Conservation (phyloP, 2,113 vertebrate genomes). For the Sporophila hypoxantha region DNA sequence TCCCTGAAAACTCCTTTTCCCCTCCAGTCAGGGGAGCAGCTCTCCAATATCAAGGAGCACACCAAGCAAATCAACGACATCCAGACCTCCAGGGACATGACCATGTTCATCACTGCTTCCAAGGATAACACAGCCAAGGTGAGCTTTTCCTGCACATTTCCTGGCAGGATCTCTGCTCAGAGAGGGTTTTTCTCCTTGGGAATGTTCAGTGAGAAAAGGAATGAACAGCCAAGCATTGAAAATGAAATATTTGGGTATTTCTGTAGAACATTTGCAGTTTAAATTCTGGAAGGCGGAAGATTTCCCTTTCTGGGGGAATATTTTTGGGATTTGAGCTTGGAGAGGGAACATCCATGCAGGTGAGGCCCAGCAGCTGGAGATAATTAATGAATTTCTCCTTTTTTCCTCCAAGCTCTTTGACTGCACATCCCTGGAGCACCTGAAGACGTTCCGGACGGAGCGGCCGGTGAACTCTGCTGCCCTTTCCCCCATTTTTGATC, state of each 20-base stretch:
- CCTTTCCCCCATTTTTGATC: slow-evolving; percentile 92
- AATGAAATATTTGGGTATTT: not conserved
- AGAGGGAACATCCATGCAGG: accelerated
- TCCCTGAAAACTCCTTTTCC: not conserved
- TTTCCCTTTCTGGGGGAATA: not conserved
- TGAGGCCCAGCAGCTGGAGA: not conserved
- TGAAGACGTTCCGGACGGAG: slow-evolving; percentile 93
- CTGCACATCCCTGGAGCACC: slow-evolving; percentile 81
- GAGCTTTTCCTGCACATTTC: not conserved
- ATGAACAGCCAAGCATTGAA: accelerated
- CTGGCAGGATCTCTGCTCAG: not conserved
- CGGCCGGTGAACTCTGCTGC: slow-evolving; percentile 94
- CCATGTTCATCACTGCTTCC: slow-evolving; percentile 92
- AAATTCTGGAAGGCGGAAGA: accelerated
- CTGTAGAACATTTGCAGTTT: accelerated
- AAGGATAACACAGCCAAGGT: slow-evolving; percentile 97
- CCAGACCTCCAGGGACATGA: slow-evolving; percentile 91
- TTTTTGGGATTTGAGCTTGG: not conserved
- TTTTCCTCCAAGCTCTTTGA: slow-evolving; percentile 82
- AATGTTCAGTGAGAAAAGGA: not conserved
- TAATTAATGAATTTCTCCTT: accelerated
- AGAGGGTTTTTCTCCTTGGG: not conserved
- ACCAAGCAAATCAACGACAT: slow-evolving; percentile 96
- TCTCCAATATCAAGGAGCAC: slow-evolving; percentile 88
- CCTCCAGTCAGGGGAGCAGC: slow-evolving; percentile 83